Evolutionary conservation across 2,797 vertebrate species (phyloP).

Genomic region (Esox masquinongy): DNA sequence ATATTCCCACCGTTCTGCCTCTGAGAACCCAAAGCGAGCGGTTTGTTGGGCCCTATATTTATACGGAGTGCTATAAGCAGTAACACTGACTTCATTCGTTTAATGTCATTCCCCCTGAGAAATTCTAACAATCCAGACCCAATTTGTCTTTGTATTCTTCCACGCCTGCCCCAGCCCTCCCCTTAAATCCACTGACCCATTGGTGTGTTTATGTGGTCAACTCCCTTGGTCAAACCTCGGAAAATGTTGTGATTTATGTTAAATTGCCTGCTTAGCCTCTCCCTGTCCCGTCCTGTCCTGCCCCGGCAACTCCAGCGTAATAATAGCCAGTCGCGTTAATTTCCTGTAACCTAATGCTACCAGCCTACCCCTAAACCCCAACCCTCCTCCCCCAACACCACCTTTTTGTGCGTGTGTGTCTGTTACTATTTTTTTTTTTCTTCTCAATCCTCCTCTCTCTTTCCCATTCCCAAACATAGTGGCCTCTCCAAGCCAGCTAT

Average conservation of each 20-base stretch:
- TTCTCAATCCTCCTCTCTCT: constrained; percentile 14
- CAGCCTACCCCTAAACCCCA: constrained; percentile 45
- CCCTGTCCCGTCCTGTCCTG: constrained; percentile 21
- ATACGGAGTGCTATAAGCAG: constrained; percentile 74
- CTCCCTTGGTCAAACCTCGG: neutral
- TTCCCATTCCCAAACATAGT: constrained; percentile 62
- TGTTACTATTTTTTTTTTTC: constrained; percentile 27
- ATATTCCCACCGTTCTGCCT: constrained; percentile 1
- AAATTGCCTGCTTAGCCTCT: constrained; percentile 35
- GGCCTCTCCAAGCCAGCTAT: constrained; percentile 66
- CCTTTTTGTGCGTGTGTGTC: constrained; percentile 45
- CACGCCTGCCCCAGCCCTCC: constrained; percentile 34
- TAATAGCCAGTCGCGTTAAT: constrained; percentile 33
- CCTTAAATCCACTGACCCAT: constrained; percentile 18
- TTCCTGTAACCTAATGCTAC: constrained; percentile 38
- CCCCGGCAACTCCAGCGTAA: constrained; percentile 34
- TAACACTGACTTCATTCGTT: constrained; percentile 80
- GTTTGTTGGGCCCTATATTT: constrained; percentile 16
- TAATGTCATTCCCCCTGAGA: constrained; percentile 36
- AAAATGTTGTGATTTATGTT: constrained; percentile 20
- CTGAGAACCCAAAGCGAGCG: constrained; percentile 3
- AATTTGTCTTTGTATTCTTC: constrained; percentile 54
- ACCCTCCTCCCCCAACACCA: constrained; percentile 44
- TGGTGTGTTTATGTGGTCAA: constrained; percentile 46
- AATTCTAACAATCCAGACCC: constrained; percentile 59